Percentiles rank a stretch among this genome's conserved stretches.
Evolutionary conservation across 2,888 invertebrate species (phyloP).

Genomic region (Mellilla xanthometata): DNA sequence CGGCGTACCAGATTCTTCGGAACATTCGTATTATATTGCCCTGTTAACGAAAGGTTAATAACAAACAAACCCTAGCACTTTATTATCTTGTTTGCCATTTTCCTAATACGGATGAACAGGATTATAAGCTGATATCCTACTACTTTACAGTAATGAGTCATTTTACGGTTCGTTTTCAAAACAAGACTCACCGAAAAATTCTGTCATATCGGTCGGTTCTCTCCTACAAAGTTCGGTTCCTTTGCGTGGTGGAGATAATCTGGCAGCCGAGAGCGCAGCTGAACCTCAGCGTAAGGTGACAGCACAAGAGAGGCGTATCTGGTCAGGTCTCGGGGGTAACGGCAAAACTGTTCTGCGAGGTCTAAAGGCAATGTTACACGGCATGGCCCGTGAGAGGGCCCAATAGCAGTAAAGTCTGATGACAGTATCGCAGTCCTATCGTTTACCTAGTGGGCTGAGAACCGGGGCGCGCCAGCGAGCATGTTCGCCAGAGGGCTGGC

Average conservation of each 20-base stretch:
- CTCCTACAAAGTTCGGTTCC: conserved; percentile 22
- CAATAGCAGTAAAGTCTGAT: conserved; percentile 37
- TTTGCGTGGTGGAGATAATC: conserved; percentile 18
- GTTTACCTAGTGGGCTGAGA: conserved; percentile 80
- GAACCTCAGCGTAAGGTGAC: conserved; percentile 21
- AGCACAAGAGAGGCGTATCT: conserved; percentile 29
- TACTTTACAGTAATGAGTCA: conserved; percentile 1
- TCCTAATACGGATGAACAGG: neutral
- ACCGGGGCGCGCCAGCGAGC: conserved; percentile 58
- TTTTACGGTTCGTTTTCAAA: conserved; percentile 34
- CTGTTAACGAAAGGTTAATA: conserved; percentile 25
- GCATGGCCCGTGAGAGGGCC: conserved; percentile 53
- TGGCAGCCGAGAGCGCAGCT: conserved; percentile 29
- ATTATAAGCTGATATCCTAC: neutral
- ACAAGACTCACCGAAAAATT: conserved; percentile 49
- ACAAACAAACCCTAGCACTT: conserved; percentile 21
- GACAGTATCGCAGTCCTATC: conserved; percentile 65
- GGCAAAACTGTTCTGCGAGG: conserved; percentile 52
- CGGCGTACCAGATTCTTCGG: conserved; percentile 15
- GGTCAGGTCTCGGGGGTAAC: conserved; percentile 30
- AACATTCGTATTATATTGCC: conserved; percentile 3
- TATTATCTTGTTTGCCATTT: neutral
- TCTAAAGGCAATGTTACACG: conserved; percentile 70
- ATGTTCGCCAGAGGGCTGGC: conserved; percentile 50
- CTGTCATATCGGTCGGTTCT: conserved; percentile 14